Evolutionary conservation across 2,888 invertebrate genomes (phyloP).

Genomic region (Philhelius pedissequus): DNA sequence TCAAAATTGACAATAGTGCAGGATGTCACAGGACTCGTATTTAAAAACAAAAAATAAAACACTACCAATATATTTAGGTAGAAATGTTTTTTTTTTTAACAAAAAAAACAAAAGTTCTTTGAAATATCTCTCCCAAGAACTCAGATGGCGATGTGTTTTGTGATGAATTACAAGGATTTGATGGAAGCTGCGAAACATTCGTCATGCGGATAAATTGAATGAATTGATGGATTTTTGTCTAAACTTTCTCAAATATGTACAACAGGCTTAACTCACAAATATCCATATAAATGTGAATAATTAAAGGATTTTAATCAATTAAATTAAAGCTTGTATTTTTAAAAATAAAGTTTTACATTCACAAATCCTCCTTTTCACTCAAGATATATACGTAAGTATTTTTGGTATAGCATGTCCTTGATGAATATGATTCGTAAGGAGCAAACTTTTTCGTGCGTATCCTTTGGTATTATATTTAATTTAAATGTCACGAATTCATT

Average conservation of each 20-base stretch:
- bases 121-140: neutral
- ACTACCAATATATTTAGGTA: neutral
- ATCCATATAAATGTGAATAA: too few relatives aligned
- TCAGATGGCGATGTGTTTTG: neutral
- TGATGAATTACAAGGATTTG: neutral
- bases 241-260: neutral
- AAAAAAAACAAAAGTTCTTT: neutral
- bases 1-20: neutral
- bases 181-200: neutral
- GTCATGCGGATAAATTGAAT: neutral
- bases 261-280: neutral
- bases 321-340: neutral
- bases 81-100: neutral
- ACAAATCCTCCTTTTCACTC: neutral
- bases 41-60: neutral
- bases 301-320: neutral
- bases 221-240: neutral
- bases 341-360: neutral
- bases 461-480: neutral
- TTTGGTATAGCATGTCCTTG: neutral
- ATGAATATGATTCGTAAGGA: neutral
- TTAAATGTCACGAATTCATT: neutral
- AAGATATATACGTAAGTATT: neutral
- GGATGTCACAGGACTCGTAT: neutral
- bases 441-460: neutral